These are phyloP conservation scores for Pteropus rufus DNA, from an alignment of 2,797 vertebrate genomes.

Conservation along the genomic window DNA sequence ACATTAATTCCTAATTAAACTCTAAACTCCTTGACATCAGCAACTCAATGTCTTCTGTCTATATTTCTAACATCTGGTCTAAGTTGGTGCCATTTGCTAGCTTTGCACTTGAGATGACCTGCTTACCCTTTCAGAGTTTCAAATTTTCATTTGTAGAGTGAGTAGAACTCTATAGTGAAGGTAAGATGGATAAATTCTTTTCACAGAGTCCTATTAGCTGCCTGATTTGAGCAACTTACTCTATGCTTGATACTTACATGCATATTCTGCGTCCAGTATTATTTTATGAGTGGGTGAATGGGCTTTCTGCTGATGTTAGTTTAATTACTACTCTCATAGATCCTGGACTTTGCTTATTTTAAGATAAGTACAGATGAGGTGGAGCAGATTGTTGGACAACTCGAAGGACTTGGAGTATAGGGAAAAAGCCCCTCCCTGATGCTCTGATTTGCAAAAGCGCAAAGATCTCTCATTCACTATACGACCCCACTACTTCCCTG, in stretches of 20 bases:
- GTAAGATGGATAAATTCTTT: background rate
- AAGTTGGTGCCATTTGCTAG: background rate
- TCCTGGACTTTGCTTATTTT: background rate
- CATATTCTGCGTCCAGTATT: background rate
- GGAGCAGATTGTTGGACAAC: background rate
- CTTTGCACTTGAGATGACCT: background rate
- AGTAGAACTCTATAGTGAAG: background rate
- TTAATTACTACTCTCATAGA: background rate
- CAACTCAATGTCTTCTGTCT: background rate
- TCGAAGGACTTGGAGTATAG: background rate
- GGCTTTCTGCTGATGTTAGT: background rate
- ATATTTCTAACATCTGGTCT: background rate
- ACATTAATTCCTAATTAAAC: background rate
- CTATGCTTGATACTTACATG: accelerated
- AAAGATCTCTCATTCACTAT: background rate
- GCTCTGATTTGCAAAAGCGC: background rate
- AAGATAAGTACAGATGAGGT: background rate
- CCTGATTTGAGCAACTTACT: background rate
- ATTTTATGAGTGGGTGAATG: background rate
- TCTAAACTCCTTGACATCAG: background rate
- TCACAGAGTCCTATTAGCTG: background rate
- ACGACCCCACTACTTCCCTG: background rate
- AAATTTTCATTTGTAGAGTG: background rate
- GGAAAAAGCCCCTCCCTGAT: background rate
- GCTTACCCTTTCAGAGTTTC: background rate